Evolutionary conservation across 2,888 invertebrate species (phyloP).

Genomic region (Spisula solida): DNA sequence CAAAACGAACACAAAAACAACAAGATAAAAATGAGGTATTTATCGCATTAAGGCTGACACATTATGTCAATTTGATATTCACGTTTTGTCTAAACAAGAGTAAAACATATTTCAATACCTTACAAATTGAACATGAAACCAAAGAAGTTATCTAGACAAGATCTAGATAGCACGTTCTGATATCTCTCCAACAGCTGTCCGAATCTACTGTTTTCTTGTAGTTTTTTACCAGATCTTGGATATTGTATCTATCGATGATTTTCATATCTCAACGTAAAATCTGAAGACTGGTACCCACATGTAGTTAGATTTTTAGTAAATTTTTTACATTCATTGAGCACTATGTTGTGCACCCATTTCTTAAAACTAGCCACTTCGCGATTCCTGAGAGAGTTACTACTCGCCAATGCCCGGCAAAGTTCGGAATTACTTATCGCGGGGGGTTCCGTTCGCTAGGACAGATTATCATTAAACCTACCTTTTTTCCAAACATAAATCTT

Average conservation of each 20-base stretch:
- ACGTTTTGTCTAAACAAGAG: slow-evolving; percentile 14
- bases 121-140: slow-evolving; percentile 49
- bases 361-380: background rate
- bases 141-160: slow-evolving; percentile 18
- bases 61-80: background rate
- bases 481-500: too few species aligned
- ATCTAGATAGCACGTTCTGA: slow-evolving; percentile 29
- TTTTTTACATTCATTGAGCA: too few species aligned
- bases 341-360: background rate
- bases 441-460: too few species aligned
- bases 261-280: slow-evolving; percentile 34
- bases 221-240: slow-evolving; percentile 15
- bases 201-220: slow-evolving; percentile 37
- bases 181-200: slow-evolving; percentile 43
- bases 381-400: too few species aligned
- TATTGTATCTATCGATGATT: slow-evolving; percentile 52
- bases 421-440: too few species aligned
- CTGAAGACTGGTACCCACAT: background rate
- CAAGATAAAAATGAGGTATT: background rate
- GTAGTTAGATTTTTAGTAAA: background rate
- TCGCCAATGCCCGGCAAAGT: too few species aligned
- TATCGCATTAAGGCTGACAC: background rate
- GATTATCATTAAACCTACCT: too few species aligned
- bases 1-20: background rate
- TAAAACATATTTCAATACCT: slow-evolving; percentile 9